phyloP scores from a whole-genome alignment of 2,113 vertebrate species.

The Trematomus loennbergii region DNA sequence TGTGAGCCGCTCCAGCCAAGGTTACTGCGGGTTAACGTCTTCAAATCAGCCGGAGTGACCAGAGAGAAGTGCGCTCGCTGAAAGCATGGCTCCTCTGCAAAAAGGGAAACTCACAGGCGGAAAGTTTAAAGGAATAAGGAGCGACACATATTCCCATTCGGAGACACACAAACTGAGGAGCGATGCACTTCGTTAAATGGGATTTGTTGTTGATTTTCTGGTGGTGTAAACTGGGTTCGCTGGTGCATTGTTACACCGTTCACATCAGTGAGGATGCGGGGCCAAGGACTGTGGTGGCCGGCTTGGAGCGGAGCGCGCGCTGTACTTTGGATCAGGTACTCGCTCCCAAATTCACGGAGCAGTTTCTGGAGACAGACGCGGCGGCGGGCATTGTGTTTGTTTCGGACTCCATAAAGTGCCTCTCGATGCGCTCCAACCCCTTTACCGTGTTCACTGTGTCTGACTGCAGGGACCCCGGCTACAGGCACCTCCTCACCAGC shows the following conservation, averaged over 20 bases:
- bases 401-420: conserved; percentile 71
- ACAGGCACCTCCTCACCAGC: conserved; percentile 78
- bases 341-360: conserved; percentile 72
- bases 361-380: conserved; percentile 73
- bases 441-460: conserved; percentile 79
- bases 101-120: conserved; percentile 73
- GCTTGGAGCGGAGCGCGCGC: conserved; percentile 61
- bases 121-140: conserved; percentile 77
- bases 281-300: conserved; percentile 65
- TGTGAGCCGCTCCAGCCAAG: conserved; percentile 52
- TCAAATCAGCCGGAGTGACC: conserved; percentile 32
- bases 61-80: conserved; percentile 51
- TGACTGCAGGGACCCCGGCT: conserved; percentile 75
- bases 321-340: conserved; percentile 83
- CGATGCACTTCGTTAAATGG: conserved; percentile 75
- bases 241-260: conserved; percentile 67
- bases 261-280: conserved; percentile 78
- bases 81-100: conserved; percentile 80
- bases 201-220: conserved; percentile 76
- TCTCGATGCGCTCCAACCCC: conserved; percentile 76
- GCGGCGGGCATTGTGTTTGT: conserved; percentile 69
- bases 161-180: conserved; percentile 62
- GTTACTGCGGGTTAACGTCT: conserved; percentile 50
- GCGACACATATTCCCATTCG: conserved; percentile 28
- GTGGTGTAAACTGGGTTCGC: conserved; percentile 64